Evolutionary conservation across 2,888 invertebrate species (phyloP), one percentile per base, ranked within the genome.

Genomic region (Diarsia brunnea): DNA sequence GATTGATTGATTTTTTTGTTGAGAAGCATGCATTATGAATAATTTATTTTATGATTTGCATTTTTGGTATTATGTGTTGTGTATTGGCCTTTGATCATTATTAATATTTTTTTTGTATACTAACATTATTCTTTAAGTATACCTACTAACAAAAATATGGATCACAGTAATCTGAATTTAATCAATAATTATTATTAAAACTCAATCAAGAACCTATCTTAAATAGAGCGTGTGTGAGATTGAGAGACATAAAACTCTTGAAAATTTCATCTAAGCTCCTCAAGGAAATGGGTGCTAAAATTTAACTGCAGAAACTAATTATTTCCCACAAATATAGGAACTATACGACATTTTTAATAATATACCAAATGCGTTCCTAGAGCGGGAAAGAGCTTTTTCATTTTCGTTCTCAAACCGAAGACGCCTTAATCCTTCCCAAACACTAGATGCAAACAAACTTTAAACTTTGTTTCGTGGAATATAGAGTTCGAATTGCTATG

Each of bases 391-490:
- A 68, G 85, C 79, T 76, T 84, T 80, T 83, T 86, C 85, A 87
- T 88, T 88, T 83, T 75, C 21, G 81, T 73, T 63, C 78, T 85
- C 78, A 88, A 79, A 86, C 76, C 75, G 71, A 67, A 77, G 79
- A 88, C 43, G 72, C 78, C 69, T 86, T 87, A 87, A 88, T 87
- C 83, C 83, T 79, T 5, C 51, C 75, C 38, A 79, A 82, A 79
- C 51, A 55, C 0, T 7, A 1, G 10, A 0, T n/a, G 14, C 3
- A 21, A 45, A 38, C 4, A 1, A 11, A 80, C 49, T 72, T 70
- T 61, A 11, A 19, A 78, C 77, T 53, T 68, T 79, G 68, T 0
- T 2, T 0, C 0, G 1, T 27, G 1, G 0, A 0, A 0, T 4
- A 60, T 69, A 84, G 51, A 75, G 68, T 75, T 66, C 3, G 63